phyloP scores from a whole-genome alignment of 2,888 invertebrate genomes.

The Galerucella pusilla region DNA sequence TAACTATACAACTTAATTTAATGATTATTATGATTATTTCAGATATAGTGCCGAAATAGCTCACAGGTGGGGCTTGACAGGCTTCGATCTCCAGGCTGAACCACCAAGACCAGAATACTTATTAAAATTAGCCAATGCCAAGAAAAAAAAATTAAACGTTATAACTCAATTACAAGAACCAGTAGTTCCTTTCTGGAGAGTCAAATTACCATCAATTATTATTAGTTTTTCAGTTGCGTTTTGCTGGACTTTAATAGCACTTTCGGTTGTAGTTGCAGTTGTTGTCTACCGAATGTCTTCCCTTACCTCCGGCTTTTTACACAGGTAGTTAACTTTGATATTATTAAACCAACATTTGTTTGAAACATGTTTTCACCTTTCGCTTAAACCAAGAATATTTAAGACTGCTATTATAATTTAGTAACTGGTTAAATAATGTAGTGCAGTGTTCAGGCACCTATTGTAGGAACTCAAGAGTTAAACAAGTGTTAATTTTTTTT shows the following conservation, averaged over 20 bases:
- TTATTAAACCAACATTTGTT: not conserved
- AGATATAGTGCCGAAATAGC: constrained; percentile 77
- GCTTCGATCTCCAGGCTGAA: constrained; percentile 78
- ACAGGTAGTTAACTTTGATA: constrained; percentile 24
- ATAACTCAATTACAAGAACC: constrained; percentile 75
- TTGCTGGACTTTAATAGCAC: constrained; percentile 71
- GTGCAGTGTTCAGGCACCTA: not conserved
- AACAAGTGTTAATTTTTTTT: not conserved
- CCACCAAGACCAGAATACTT: constrained; percentile 83
- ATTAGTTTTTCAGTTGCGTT: constrained; percentile 77
- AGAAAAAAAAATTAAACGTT: constrained; percentile 68
- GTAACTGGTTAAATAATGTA: no score
- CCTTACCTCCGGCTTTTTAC: constrained; percentile 67
- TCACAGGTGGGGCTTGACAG: constrained; percentile 85
- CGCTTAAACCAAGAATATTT: no score
- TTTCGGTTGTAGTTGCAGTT: constrained; percentile 80
- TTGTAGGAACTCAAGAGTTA: not conserved
- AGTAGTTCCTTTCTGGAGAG: constrained; percentile 81
- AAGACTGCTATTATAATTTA: no score
- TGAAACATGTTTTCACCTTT: no score
- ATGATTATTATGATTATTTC: constrained; percentile 1
- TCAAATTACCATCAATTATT: constrained; percentile 76
- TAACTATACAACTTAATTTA: no score
- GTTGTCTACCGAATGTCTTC: constrained; percentile 81
- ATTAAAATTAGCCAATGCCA: constrained; percentile 69